Evolutionary conservation across 2,113 vertebrate species (phyloP).

Genomic region (Danionella cerebrum): DNA sequence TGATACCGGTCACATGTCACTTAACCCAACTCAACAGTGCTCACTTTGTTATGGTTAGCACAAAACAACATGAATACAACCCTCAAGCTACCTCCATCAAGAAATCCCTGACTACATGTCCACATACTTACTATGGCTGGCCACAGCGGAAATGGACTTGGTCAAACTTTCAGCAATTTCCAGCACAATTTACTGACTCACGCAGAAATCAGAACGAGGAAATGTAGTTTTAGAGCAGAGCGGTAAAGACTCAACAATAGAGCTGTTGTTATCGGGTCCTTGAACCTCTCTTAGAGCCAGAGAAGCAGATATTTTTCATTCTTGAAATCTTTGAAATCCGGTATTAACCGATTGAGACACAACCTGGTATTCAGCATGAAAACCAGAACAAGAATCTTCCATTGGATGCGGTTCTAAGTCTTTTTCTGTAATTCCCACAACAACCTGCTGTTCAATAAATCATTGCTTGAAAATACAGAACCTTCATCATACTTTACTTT

Average conservation of each 20-base stretch:
- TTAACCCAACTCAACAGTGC: conserved; percentile 2
- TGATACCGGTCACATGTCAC: neutral
- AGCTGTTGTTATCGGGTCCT: conserved; percentile 34
- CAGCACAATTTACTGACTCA: conserved; percentile 26
- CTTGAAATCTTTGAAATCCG: conserved; percentile 2
- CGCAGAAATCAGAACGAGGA: neutral
- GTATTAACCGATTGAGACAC: neutral
- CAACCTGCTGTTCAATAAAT: neutral
- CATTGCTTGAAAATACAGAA: neutral
- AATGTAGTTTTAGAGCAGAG: conserved; percentile 20
- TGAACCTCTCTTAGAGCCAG: conserved; percentile 11
- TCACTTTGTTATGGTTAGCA: neutral
- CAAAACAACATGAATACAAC: neutral
- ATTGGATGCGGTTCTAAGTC: no score
- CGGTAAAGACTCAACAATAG: conserved; percentile 37
- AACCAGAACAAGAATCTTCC: neutral
- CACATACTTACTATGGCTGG: neutral
- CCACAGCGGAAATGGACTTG: conserved; percentile 3
- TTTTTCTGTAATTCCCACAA: no score
- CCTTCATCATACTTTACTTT: neutral
- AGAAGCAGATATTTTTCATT: conserved; percentile 11
- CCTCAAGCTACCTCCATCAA: neutral
- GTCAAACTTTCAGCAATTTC: neutral
- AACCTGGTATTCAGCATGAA: neutral
- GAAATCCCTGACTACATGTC: neutral